Evolutionary conservation across 2,113 vertebrate species (phyloP).

Genomic region (Notarius quadriscutis): DNA sequence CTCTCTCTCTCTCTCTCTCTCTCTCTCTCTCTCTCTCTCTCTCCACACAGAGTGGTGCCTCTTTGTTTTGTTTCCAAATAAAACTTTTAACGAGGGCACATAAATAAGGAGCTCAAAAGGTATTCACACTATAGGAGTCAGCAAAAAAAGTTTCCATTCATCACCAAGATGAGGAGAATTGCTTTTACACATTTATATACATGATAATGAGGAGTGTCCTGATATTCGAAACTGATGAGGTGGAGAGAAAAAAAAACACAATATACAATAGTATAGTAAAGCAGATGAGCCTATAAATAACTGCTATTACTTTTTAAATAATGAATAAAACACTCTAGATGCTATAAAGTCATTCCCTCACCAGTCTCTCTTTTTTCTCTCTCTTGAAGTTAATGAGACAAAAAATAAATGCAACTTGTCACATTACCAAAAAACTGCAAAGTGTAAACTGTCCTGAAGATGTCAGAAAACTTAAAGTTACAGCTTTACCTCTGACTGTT

Average conservation of each 20-base stretch:
- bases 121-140: not conserved
- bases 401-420: not conserved
- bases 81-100: slow-evolving; percentile 7
- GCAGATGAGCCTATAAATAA: not conserved
- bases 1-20: no score
- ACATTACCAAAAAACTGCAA: not conserved
- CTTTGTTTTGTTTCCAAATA: not conserved
- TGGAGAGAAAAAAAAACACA: not conserved
- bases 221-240: not conserved
- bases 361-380: not conserved
- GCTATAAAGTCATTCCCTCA: not conserved
- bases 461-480: not conserved
- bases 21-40: not conserved
- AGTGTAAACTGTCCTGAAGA: no score
- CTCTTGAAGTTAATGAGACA: not conserved
- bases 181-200: not conserved
- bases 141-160: slow-evolving; percentile 7
- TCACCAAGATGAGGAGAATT: not conserved
- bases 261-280: not conserved
- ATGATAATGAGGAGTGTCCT: not conserved
- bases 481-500: not conserved
- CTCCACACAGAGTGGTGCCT: not conserved
- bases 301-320: not conserved
- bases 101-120: not conserved
- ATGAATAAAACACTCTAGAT: not conserved